These are phyloP conservation scores for Nansenia antarctica DNA, from an alignment of 2,113 vertebrate genomes.

Conservation along the genomic window DNA sequence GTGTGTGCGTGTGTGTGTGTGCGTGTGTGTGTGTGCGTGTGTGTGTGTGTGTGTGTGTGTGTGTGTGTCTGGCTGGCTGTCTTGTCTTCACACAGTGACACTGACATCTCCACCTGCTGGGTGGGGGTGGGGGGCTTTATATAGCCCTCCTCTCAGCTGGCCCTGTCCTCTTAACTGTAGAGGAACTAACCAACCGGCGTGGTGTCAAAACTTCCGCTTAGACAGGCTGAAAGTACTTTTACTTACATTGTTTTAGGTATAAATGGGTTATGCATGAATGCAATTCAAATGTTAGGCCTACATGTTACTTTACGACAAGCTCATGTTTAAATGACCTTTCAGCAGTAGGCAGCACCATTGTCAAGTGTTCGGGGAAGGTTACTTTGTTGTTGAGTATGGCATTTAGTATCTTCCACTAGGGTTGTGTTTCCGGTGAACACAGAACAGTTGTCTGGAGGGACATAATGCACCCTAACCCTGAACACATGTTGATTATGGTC, in stretches of 20 bases:
- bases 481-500: too few relatives aligned
- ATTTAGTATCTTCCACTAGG: too few relatives aligned
- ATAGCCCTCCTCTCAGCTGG: slow-evolving; percentile 65
- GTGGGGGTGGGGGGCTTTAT: slow-evolving; percentile 59
- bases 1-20: not conserved
- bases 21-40: not conserved
- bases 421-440: too few relatives aligned
- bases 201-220: not conserved
- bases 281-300: too few relatives aligned
- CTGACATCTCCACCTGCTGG: slow-evolving; percentile 72
- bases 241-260: not conserved
- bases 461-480: too few relatives aligned
- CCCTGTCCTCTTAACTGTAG: slow-evolving; percentile 17
- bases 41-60: not conserved
- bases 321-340: too few relatives aligned
- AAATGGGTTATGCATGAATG: slow-evolving; percentile 1
- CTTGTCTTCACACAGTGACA: slow-evolving; percentile 20
- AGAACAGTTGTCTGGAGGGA: too few relatives aligned
- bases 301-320: too few relatives aligned
- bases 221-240: not conserved
- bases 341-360: too few relatives aligned
- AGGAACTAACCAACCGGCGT: not conserved
- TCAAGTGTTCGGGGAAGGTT: too few relatives aligned
- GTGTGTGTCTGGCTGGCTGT: slow-evolving; percentile 31
- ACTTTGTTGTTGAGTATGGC: too few relatives aligned